These are phyloP conservation scores for Beroe ovata DNA, from an alignment of 37 sponge, comb jelly and placozoan species.

Conservation along the genomic window DNA sequence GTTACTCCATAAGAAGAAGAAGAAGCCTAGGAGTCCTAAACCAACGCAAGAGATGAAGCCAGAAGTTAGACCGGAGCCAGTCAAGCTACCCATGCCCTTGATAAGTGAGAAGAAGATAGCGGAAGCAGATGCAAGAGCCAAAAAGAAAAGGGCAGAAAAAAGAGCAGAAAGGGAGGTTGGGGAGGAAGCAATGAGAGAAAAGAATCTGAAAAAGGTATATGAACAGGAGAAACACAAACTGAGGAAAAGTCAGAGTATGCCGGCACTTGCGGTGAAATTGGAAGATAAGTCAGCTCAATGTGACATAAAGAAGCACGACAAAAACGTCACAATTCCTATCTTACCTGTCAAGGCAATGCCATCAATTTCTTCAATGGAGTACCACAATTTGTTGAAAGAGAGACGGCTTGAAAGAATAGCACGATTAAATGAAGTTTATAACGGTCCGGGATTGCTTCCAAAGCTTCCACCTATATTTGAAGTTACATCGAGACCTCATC, in stretches of 20 bases:
- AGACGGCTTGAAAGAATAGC: background rate
- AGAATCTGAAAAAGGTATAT: background rate
- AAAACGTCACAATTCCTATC: background rate
- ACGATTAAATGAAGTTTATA: background rate
- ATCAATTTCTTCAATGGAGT: background rate
- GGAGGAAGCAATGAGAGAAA: background rate
- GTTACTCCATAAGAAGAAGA: background rate
- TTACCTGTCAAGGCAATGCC: background rate
- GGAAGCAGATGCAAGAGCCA: background rate
- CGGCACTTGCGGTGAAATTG: background rate
- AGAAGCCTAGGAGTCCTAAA: background rate
- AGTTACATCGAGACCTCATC: background rate
- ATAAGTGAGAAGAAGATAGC: background rate
- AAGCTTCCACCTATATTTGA: background rate
- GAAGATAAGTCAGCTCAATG: background rate
- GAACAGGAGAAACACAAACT: background rate
- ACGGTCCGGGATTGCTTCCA: background rate
- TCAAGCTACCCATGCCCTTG: background rate
- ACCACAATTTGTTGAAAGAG: background rate
- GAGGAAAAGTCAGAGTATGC: background rate
- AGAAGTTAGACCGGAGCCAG: background rate
- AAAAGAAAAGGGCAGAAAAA: background rate
- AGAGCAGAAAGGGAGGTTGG: background rate
- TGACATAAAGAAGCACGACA: background rate
- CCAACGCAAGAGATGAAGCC: background rate